Percentiles rank a stretch among this genome's conserved stretches.
phyloP scores from a whole-genome alignment of 2,113 vertebrate species.

The Trogon surrucura region DNA sequence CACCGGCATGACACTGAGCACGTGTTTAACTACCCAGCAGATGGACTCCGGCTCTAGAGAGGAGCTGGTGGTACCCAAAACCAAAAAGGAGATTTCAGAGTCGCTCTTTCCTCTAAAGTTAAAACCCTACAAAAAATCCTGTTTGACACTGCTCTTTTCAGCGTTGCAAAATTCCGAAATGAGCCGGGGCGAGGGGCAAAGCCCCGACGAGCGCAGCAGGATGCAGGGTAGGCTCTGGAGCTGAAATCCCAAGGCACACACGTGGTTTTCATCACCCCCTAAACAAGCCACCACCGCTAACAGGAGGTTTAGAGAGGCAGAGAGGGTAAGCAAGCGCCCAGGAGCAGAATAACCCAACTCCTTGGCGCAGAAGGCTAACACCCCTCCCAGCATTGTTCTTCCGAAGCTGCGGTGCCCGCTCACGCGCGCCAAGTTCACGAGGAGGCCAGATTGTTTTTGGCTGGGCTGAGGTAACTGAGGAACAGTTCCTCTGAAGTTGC shows the following conservation, averaged over 20 bases:
- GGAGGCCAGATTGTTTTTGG: neutral
- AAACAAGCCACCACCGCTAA: rapidly evolving
- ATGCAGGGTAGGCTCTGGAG: rapidly evolving
- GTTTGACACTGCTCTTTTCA: neutral
- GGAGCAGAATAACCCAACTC: neutral
- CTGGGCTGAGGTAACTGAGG: neutral
- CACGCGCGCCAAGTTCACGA: neutral
- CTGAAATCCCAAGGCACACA: rapidly evolving
- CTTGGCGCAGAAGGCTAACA: neutral
- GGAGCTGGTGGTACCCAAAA: neutral
- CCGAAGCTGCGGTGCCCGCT: rapidly evolving
- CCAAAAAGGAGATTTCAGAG: neutral
- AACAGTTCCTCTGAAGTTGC: neutral
- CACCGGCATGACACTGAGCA: rapidly evolving
- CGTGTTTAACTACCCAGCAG: rapidly evolving
- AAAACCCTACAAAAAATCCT: rapidly evolving
- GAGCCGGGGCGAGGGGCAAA: rapidly evolving
- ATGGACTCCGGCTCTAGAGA: neutral
- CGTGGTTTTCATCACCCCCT: neutral
- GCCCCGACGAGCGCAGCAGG: rapidly evolving
- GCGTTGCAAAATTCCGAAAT: rapidly evolving
- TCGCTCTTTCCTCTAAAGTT: neutral
- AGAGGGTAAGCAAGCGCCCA: neutral
- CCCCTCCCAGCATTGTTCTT: rapidly evolving
- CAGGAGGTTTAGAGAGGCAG: rapidly evolving